A percentile compares a stretch with the other conserved stretches of the same genome.
Evolutionary conservation across 2,797 vertebrate genomes (phyloP).

Genomic region (Eulemur rubriventer): DNA sequence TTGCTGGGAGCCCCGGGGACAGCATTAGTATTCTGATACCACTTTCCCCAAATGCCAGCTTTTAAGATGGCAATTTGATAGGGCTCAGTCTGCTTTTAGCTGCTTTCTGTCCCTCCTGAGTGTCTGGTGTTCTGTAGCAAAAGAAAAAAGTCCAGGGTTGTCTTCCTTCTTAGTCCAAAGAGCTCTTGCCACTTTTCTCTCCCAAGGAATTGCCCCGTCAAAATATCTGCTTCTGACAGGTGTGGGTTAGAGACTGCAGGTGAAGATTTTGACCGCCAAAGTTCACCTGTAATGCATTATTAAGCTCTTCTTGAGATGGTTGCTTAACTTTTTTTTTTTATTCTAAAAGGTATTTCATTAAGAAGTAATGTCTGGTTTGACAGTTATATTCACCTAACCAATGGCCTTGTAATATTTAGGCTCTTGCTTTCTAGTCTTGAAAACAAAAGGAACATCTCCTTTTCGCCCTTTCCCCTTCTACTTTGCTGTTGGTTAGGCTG

Average conservation of each 20-base stretch:
- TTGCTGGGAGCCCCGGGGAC: neutral
- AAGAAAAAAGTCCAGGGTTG: neutral
- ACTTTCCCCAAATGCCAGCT: neutral
- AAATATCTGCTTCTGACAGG: neutral
- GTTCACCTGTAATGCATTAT: accelerated
- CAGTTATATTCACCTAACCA: accelerated
- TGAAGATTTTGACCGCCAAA: neutral
- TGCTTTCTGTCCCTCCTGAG: neutral
- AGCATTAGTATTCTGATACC: neutral
- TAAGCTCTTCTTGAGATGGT: neutral
- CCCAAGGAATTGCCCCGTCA: neutral
- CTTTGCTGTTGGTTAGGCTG: neutral
- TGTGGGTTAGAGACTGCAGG: neutral
- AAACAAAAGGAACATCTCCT: neutral
- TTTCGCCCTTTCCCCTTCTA: neutral
- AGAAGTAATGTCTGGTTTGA: neutral
- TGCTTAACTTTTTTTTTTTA: neutral
- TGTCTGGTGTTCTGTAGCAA: neutral
- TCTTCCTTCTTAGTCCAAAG: neutral
- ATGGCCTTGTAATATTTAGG: neutral
- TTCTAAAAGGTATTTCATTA: neutral
- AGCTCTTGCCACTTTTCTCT: neutral
- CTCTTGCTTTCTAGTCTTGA: neutral
- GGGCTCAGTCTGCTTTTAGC: neutral
- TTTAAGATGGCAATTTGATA: neutral